A percentile compares a stretch with the other conserved stretches of the same genome.
phyloP scores from a whole-genome alignment of 2,888 invertebrate species.

The Aproaerema taeniolella region DNA sequence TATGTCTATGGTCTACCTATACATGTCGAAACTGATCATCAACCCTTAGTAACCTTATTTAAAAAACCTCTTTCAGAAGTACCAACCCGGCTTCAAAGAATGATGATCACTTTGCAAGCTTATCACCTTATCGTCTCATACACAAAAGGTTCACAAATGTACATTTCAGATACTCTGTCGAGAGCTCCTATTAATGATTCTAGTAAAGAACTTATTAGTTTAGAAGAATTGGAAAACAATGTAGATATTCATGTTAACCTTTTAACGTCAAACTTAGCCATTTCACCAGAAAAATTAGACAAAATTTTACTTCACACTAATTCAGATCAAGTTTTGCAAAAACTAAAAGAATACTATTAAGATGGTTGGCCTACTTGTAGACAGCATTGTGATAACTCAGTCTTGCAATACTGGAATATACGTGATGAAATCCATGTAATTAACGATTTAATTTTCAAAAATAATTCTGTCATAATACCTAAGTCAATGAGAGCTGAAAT shows the following conservation, averaged over 20 bases:
- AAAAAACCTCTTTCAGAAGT: constrained; percentile 12
- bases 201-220: background rate
- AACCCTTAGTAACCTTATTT: no score
- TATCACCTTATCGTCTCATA: constrained; percentile 12
- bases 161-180: constrained; percentile 13
- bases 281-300: constrained; percentile 12
- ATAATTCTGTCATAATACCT: no score
- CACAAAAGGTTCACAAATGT: constrained; percentile 15
- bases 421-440: no score
- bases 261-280: constrained; percentile 11
- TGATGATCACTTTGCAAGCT: constrained; percentile 13
- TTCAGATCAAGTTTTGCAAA: no score
- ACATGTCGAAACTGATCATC: constrained; percentile 15
- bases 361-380: no score
- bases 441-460: no score
- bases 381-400: no score
- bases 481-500: no score
- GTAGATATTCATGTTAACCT: constrained; percentile 9
- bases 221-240: constrained; percentile 2
- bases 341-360: no score
- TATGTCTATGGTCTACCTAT: constrained; percentile 13
- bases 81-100: constrained; percentile 12
- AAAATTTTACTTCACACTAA: constrained; percentile 4
- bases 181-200: background rate
- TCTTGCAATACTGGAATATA: no score